These are phyloP conservation scores for Philhelius pedissequus DNA, from an alignment of 2,888 invertebrate species.

Conservation along the genomic window DNA sequence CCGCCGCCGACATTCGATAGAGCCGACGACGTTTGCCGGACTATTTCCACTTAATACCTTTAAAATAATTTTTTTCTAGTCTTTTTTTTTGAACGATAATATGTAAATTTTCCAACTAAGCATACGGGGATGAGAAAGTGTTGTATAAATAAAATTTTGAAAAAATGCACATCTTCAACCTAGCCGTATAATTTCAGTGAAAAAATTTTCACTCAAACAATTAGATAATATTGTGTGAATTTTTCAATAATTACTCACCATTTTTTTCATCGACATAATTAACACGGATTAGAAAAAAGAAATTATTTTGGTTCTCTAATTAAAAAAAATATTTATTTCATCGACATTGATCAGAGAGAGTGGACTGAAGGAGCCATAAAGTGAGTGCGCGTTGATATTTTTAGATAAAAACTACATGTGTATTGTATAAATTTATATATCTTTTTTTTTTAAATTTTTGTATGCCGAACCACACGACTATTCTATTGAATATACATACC, in stretches of 20 bases:
- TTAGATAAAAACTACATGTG: conserved; percentile 50
- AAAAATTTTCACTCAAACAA: conserved; percentile 6
- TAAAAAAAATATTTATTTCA: conserved; percentile 41
- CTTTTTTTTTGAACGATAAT: conserved; percentile 14
- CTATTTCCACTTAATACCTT: conserved; percentile 32
- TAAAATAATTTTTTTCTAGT: conserved; percentile 11
- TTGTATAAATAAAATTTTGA: conserved; percentile 1
- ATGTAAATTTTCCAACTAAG: conserved; percentile 27
- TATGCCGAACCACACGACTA: conserved; percentile 41
- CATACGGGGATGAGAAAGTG: conserved; percentile 10
- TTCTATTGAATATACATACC: conserved; percentile 54
- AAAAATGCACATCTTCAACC: conserved; percentile 31
- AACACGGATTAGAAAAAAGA: conserved; percentile 30
- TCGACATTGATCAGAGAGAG: conserved; percentile 59
- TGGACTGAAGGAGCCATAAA: conserved; percentile 46
- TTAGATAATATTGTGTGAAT: conserved; percentile 15
- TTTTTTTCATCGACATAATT: conserved; percentile 16
- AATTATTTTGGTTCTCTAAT: conserved; percentile 22
- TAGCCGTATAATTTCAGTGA: conserved; percentile 2
- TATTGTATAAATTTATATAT: conserved; percentile 10
- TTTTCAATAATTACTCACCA: not conserved
- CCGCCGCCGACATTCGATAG: conserved; percentile 58
- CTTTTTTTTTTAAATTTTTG: conserved; percentile 6
- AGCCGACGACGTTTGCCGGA: conserved; percentile 61
- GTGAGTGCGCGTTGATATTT: conserved; percentile 66